A percentile compares a stretch with the other conserved stretches of the same genome.
Evolutionary conservation across 2,888 invertebrate genomes (phyloP).

Genomic region (Spisula subtruncata): DNA sequence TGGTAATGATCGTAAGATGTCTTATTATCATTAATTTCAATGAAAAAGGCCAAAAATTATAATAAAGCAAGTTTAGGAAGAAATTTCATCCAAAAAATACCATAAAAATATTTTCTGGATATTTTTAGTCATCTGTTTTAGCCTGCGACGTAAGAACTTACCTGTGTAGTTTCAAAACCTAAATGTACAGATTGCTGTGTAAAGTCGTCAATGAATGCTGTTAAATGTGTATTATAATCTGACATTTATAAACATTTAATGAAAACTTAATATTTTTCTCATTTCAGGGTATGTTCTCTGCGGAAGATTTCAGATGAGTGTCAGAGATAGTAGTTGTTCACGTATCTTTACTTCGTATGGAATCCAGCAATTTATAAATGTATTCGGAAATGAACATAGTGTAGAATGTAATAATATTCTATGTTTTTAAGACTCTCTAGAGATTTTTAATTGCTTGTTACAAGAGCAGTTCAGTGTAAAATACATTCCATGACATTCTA

Average conservation of each 20-base stretch:
- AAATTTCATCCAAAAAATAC: no score
- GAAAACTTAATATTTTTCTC: slow-evolving; percentile 80
- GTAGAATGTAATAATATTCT: not conserved
- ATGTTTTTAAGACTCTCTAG: not conserved
- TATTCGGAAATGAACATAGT: slow-evolving; percentile 7
- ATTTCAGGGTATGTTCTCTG: slow-evolving; percentile 95
- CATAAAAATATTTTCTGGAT: no score
- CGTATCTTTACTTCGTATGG: not conserved
- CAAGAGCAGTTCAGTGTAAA: not conserved
- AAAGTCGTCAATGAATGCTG: no score
- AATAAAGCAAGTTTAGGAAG: no score
- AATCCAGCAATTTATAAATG: not conserved
- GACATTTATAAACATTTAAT: not conserved
- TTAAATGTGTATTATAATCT: no score
- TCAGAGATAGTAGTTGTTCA: not conserved
- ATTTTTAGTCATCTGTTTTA: no score
- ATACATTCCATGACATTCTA: slow-evolving; percentile 30
- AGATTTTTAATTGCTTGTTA: not conserved
- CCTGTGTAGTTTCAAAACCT: no score
- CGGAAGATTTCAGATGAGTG: slow-evolving; percentile 92
- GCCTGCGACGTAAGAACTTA: no score
- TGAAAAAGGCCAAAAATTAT: no score
- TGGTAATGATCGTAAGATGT: no score
- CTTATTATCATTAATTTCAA: no score
- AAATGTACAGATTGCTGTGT: no score